Evolutionary conservation across 2,797 vertebrate species (phyloP).

Genomic region (Okamejei kenojei): DNA sequence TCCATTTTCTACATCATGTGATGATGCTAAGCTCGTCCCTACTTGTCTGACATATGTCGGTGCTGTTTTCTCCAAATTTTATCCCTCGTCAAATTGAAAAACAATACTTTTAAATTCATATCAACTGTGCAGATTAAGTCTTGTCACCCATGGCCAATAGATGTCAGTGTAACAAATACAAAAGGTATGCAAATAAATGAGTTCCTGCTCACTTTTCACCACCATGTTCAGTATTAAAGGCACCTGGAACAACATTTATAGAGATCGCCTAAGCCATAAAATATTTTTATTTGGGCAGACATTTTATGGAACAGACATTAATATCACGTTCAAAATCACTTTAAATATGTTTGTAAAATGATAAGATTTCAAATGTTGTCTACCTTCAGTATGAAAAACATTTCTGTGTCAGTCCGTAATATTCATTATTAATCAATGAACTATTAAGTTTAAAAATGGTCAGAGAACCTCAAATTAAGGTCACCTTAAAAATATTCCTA

Average conservation of each 20-base stretch:
- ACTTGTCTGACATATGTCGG: not conserved
- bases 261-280: not conserved
- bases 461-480: not conserved
- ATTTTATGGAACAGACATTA: not conserved
- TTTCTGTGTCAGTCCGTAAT: not conserved
- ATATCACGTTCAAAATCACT: not conserved
- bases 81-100: constrained; percentile 2
- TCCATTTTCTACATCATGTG: not conserved
- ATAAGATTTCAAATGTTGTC: not conserved
- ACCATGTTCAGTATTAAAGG: not conserved
- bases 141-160: constrained; percentile 17
- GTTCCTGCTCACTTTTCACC: not conserved
- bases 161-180: not conserved
- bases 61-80: not conserved
- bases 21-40: not conserved
- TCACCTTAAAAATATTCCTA: not conserved
- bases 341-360: not conserved
- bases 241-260: not conserved
- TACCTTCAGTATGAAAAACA: not conserved
- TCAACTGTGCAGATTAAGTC: not conserved
- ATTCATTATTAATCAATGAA: not conserved
- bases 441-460: not conserved
- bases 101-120: constrained; percentile 14
- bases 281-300: not conserved
- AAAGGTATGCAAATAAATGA: not conserved